Evolutionary conservation across 2,797 vertebrate genomes (phyloP).

Genomic region (Muraenolepis orangiensis): DNA sequence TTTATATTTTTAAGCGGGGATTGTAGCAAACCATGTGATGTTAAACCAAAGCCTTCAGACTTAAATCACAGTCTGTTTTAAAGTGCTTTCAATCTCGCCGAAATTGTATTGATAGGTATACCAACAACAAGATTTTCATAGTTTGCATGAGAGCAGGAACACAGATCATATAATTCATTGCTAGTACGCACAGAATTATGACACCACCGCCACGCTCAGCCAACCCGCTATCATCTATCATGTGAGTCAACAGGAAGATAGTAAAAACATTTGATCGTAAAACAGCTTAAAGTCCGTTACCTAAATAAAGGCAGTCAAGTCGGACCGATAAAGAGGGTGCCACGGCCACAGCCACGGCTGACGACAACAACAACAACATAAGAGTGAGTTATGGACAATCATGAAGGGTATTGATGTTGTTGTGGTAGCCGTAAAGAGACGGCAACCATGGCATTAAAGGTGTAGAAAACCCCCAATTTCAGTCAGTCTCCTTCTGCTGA

Average conservation of each 20-base stretch:
- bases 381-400: conserved; percentile 27
- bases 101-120: neutral
- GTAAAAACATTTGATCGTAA: neutral
- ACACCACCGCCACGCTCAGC: conserved; percentile 7
- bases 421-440: conserved; percentile 20
- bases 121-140: neutral
- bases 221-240: conserved; percentile 25
- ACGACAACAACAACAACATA: too few relatives aligned
- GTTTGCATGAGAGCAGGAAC: neutral
- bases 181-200: conserved; percentile 23
- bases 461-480: too few relatives aligned
- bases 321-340: conserved; percentile 15
- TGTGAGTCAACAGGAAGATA: neutral
- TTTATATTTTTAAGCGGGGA: neutral
- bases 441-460: conserved; percentile 9
- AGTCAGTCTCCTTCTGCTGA: too few relatives aligned
- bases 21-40: neutral
- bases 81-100: neutral
- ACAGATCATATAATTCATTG: neutral
- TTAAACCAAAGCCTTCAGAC: neutral
- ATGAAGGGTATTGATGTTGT: conserved; percentile 35
- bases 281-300: conserved; percentile 9
- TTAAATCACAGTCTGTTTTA: neutral
- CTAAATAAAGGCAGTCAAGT: conserved; percentile 12
- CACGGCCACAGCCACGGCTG: conserved; percentile 3